phyloP scores from a whole-genome alignment of 2,113 vertebrate species.

The Ia io region DNA sequence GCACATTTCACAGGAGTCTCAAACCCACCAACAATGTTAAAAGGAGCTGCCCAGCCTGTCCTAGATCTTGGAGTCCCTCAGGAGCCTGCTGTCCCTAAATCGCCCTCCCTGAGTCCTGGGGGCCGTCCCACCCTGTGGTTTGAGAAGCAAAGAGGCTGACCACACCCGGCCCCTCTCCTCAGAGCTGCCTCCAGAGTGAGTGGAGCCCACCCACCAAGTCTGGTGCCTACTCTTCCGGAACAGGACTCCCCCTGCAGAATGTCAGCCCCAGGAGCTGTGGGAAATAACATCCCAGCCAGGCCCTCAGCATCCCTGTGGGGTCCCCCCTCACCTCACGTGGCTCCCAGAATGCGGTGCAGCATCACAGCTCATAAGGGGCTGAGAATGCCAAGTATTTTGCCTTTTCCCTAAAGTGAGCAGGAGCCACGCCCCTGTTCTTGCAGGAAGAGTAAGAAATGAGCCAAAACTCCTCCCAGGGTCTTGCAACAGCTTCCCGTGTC shows the following conservation, averaged over 20 bases:
- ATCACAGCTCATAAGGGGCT: not conserved
- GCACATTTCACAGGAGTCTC: not conserved
- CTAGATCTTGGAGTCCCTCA: not conserved
- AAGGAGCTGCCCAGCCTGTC: not conserved
- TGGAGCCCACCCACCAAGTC: too few species aligned
- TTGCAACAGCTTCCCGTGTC: too few species aligned
- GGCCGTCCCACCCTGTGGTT: too few species aligned
- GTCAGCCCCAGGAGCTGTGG: too few species aligned
- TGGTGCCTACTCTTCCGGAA: too few species aligned
- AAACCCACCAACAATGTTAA: not conserved
- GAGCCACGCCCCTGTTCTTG: not conserved
- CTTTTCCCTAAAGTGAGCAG: not conserved
- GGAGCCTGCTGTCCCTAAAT: not conserved
- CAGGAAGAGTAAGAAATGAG: not conserved
- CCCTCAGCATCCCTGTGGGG: too few species aligned
- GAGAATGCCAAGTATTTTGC: too few species aligned
- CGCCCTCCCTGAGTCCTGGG: not conserved
- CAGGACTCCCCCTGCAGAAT: not conserved
- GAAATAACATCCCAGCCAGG: too few species aligned
- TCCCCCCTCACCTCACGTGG: not conserved
- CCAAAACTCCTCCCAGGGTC: not conserved
- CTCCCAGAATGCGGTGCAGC: not conserved
- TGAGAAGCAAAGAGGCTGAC: not conserved
- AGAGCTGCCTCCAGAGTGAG: not conserved
- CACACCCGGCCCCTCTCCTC: not conserved